A percentile compares a stretch with the other conserved stretches of the same genome.
Evolutionary conservation across 2,888 invertebrate species (phyloP).

Genomic region (Drosophila parthenogenetica): DNA sequence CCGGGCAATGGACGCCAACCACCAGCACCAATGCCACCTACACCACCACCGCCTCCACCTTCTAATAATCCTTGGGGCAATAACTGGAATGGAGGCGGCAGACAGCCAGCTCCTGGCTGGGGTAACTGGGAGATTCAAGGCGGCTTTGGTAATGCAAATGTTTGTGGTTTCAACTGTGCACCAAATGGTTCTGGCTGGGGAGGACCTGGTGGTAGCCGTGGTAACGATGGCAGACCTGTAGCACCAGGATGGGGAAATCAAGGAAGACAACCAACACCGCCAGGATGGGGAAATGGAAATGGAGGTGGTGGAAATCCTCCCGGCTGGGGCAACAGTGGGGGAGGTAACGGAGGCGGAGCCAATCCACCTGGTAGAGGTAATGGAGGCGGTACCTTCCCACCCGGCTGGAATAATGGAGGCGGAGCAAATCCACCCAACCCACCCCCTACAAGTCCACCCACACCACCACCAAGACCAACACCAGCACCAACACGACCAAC

Average conservation of each 20-base stretch:
- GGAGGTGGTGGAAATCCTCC: slow-evolving; percentile 7
- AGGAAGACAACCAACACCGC: neutral
- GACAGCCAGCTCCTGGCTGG: slow-evolving; percentile 34
- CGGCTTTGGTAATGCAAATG: slow-evolving; percentile 16
- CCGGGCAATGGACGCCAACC: slow-evolving; percentile 8
- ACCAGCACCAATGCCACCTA: neutral
- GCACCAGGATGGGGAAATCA: slow-evolving; percentile 20
- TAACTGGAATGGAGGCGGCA: slow-evolving; percentile 20
- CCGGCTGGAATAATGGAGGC: slow-evolving; percentile 29
- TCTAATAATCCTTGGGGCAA: neutral
- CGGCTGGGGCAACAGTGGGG: slow-evolving; percentile 14
- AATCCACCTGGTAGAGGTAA: neutral
- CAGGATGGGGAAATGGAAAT: slow-evolving; percentile 20
- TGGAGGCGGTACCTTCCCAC: neutral
- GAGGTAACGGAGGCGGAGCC: slow-evolving; percentile 6
- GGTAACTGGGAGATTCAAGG: slow-evolving; percentile 23
- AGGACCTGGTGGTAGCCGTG: slow-evolving; percentile 3
- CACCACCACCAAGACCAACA: neutral
- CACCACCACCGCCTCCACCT: neutral
- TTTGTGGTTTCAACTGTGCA: slow-evolving; percentile 24
- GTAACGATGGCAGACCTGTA: slow-evolving; percentile 3
- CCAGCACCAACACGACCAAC: too few relatives aligned
- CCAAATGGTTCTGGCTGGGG: slow-evolving; percentile 39
- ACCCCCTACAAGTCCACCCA: neutral
- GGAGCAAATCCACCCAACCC: slow-evolving; percentile 10